Percentiles rank a stretch among this genome's conserved stretches.
Evolutionary conservation across 2,113 vertebrate species (phyloP).

Genomic region (Pogona vitticeps): DNA sequence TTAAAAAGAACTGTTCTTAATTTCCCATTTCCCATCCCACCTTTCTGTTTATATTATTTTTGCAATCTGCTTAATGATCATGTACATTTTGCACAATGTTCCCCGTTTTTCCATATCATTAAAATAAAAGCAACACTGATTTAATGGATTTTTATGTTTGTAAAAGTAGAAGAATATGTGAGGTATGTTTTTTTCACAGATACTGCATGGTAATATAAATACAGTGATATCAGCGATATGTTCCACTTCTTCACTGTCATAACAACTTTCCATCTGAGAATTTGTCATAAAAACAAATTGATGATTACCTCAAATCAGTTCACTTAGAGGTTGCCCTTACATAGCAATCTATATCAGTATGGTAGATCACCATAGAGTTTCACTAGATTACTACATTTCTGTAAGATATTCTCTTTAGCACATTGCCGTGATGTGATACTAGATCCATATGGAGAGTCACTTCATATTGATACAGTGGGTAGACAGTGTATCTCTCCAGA

Average conservation of each 20-base stretch:
- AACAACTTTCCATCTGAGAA: neutral
- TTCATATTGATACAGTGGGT: neutral
- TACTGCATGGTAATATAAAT: neutral
- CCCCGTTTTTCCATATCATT: neutral
- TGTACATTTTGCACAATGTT: neutral
- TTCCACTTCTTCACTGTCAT: neutral
- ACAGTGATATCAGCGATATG: neutral
- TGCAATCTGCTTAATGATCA: constrained; percentile 16
- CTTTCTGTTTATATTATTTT: neutral
- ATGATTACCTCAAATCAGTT: neutral
- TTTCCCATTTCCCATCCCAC: neutral
- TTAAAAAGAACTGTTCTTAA: neutral
- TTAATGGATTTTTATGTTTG: neutral
- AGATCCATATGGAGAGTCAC: neutral
- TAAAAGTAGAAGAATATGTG: neutral
- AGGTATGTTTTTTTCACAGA: neutral
- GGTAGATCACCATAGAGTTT: neutral
- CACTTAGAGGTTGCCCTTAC: neutral
- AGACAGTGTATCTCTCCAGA: neutral
- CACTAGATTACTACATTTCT: neutral
- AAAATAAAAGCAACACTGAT: neutral
- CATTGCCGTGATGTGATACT: neutral
- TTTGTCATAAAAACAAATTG: neutral
- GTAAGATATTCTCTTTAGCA: neutral
- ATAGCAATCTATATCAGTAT: neutral